Conservation (phyloP, 1,140 invertebrate genomes). For the Neotoxoptera formosana region DNA sequence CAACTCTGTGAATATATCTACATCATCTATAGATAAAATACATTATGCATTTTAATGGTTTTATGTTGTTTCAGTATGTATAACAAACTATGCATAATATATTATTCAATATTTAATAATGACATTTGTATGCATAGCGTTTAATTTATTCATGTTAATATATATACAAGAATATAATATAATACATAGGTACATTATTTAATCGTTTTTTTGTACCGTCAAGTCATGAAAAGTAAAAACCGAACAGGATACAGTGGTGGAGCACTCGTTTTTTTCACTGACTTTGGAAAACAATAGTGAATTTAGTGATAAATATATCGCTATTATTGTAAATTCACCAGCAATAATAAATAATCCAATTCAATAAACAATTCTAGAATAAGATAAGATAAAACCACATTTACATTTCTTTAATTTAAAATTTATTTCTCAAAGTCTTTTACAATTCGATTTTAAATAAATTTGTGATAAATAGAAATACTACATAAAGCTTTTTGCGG, state of each 20-base stretch:
- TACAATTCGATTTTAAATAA: not conserved
- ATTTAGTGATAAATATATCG: not conserved
- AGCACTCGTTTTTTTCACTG: not conserved
- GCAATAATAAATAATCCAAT: not conserved
- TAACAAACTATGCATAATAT: not conserved
- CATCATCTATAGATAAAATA: not conserved
- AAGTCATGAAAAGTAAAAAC: not conserved
- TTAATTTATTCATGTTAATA: not conserved
- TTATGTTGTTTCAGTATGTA: not conserved
- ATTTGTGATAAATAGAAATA: not conserved
- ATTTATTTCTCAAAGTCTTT: not conserved
- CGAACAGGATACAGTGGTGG: not conserved
- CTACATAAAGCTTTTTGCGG: not conserved
- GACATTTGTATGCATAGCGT: not conserved
- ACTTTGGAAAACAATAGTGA: not conserved
- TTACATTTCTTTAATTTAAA: not conserved
- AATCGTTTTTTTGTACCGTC: not conserved
- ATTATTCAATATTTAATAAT: slow-evolving; percentile 2
- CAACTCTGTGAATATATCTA: too few species aligned
- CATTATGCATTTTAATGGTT: not conserved
- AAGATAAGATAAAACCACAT: not conserved
- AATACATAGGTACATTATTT: too few species aligned
- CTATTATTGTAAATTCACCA: not conserved
- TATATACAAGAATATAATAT: not conserved
- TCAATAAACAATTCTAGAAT: not conserved